phyloP scores from a whole-genome alignment of 2,888 invertebrate species.

The Anthophora plumipes region DNA sequence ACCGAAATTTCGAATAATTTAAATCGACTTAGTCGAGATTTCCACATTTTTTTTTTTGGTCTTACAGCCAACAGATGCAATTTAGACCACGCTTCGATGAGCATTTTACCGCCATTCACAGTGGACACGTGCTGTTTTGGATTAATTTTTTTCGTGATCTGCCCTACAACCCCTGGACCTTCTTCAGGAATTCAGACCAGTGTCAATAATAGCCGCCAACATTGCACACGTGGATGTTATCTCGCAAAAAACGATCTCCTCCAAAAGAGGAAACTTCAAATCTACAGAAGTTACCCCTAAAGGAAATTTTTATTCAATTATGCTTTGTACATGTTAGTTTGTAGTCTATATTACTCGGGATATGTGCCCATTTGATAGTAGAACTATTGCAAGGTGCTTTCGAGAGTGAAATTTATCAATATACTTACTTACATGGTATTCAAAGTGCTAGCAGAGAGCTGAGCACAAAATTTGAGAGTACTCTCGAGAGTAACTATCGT shows the following conservation, averaged over 20 bases:
- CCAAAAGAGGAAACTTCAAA: neutral
- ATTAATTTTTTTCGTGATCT: slow-evolving; percentile 59
- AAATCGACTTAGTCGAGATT: slow-evolving; percentile 71
- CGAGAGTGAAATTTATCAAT: too few species aligned
- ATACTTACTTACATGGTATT: too few species aligned
- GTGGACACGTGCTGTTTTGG: slow-evolving; percentile 72
- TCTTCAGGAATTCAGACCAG: slow-evolving; percentile 17
- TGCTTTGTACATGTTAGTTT: too few species aligned
- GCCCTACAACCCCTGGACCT: slow-evolving; percentile 11
- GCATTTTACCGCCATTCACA: slow-evolving; percentile 54
- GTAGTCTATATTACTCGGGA: too few species aligned
- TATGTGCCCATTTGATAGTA: too few species aligned
- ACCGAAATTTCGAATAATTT: slow-evolving; percentile 66
- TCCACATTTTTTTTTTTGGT: slow-evolving; percentile 39
- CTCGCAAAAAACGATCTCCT: slow-evolving; percentile 4
- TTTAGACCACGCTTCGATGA: slow-evolving; percentile 66
- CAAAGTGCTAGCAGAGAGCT: too few species aligned
- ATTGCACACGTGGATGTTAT: slow-evolving; percentile 12
- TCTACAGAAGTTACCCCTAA: too few species aligned
- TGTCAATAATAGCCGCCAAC: slow-evolving; percentile 24
- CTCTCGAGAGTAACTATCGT: too few species aligned
- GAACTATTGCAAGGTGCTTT: too few species aligned
- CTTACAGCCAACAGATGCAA: slow-evolving; percentile 69
- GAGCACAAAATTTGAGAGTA: too few species aligned
- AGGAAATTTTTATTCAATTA: too few species aligned